These are phyloP conservation scores for Diorhabda carinulata DNA, from an alignment of 1,140 invertebrate species.

Conservation along the genomic window DNA sequence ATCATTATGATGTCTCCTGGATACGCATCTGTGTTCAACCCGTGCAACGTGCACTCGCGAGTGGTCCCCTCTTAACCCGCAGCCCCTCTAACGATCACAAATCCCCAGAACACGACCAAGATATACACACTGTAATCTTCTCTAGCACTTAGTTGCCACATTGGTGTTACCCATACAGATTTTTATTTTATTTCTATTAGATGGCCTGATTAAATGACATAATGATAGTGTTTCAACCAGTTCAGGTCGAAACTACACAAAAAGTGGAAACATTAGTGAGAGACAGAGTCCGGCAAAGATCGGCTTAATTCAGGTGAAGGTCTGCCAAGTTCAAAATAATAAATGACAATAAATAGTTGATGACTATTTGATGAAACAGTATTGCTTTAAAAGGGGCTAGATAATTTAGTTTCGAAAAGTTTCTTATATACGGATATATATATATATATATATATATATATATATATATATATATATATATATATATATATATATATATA, in stretches of 20 bases:
- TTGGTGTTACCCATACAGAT: constrained; percentile 1
- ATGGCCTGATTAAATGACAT: constrained; percentile 6
- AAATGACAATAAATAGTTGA: no score
- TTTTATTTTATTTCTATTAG: constrained; percentile 7
- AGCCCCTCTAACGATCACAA: constrained; percentile 29
- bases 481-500: no score
- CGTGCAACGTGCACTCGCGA: constrained; percentile 37
- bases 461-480: no score
- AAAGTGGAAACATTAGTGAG: background rate
- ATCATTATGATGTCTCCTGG: background rate
- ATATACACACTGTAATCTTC: constrained; percentile 36
- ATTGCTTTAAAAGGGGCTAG: no score
- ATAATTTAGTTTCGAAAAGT: no score
- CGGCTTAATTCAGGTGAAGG: background rate
- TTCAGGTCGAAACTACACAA: background rate
- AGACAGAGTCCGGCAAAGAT: background rate
- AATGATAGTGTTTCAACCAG: constrained; percentile 9
- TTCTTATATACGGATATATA: no score
- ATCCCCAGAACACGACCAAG: constrained; percentile 39
- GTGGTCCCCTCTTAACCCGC: constrained; percentile 19
- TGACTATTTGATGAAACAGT: no score
- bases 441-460: no score
- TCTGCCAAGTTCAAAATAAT: no score
- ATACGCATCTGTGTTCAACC: constrained; percentile 7
- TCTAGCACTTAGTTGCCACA: constrained; percentile 30